A percentile compares a stretch with the other conserved stretches of the same genome.
Evolutionary conservation across 2,888 invertebrate genomes (phyloP).

Genomic region (Acanthosepion lycidas): DNA sequence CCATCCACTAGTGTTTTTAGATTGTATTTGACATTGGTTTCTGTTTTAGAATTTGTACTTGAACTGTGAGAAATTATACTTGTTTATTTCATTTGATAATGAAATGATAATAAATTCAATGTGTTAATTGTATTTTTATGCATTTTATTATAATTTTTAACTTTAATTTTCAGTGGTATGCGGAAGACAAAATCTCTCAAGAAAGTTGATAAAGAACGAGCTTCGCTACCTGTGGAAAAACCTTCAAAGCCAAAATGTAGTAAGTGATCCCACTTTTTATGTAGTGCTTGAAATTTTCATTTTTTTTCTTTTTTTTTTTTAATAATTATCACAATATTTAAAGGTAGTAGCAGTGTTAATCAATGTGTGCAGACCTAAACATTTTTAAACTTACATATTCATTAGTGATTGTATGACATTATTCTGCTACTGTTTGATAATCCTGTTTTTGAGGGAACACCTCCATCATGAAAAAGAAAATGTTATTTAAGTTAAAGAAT

Average conservation of each 20-base stretch:
- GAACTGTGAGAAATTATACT: no score
- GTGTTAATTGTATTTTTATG: not conserved
- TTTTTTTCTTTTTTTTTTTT: not conserved
- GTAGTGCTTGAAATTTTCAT: not conserved
- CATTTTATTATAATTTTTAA: not conserved
- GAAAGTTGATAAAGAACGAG: conserved; percentile 39
- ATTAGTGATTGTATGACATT: no score
- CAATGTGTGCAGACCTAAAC: not conserved
- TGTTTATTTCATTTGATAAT: no score
- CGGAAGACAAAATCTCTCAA: conserved; percentile 43
- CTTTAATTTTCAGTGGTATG: not conserved
- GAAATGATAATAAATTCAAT: not conserved
- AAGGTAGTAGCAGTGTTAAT: not conserved
- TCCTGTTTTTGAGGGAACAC: no score
- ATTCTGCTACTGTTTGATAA: no score
- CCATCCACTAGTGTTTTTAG: no score
- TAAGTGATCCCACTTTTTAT: not conserved
- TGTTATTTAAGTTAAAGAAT: no score
- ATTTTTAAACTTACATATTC: no score
- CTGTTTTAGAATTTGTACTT: no score
- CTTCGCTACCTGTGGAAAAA: conserved; percentile 25
- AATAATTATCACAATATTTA: not conserved
- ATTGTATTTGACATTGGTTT: no score
- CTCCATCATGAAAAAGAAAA: no score
- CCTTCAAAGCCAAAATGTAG: conserved; percentile 11